Evolutionary conservation across 1,140 invertebrate species (phyloP).

Genomic region (Anastatus disparis): DNA sequence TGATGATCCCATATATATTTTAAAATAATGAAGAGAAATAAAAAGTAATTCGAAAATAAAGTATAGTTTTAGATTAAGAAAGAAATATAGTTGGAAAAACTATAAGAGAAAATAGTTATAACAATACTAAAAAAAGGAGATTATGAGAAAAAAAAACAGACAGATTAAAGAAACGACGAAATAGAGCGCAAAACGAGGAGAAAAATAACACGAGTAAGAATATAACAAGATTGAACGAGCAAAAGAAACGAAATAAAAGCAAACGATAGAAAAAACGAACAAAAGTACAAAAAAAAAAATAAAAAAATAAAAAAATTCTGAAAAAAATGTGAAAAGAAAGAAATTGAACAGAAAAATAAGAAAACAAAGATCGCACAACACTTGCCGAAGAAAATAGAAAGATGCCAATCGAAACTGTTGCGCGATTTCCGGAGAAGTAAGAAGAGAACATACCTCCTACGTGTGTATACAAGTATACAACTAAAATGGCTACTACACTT

Average conservation of each 20-base stretch:
- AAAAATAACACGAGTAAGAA: constrained; percentile 16
- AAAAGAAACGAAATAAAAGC: neutral
- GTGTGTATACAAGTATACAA: neutral
- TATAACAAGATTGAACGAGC: neutral
- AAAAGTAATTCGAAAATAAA: too few relatives aligned
- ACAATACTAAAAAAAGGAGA: constrained; percentile 16
- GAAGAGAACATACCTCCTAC: neutral
- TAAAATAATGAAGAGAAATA: too few relatives aligned
- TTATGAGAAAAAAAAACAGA: neutral
- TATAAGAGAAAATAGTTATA: too few relatives aligned
- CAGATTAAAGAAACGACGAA: constrained; percentile 19
- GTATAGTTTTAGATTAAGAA: too few relatives aligned
- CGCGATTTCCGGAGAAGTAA: constrained; percentile 23
- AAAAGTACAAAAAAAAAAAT: neutral
- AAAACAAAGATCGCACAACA: too few relatives aligned
- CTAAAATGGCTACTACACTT: constrained; percentile 2
- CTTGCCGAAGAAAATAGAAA: neutral
- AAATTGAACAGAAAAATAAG: neutral
- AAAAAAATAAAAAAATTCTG: neutral
- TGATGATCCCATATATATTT: too few relatives aligned
- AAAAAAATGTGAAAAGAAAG: neutral
- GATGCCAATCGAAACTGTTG: constrained; percentile 28
- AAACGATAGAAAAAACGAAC: neutral
- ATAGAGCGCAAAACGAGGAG: neutral
- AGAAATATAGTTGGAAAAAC: neutral